Percentiles rank a stretch among this genome's conserved stretches.
These are phyloP conservation scores for Synodontis membranacea DNA, from an alignment of 2,113 vertebrate genomes.

Conservation along the genomic window DNA sequence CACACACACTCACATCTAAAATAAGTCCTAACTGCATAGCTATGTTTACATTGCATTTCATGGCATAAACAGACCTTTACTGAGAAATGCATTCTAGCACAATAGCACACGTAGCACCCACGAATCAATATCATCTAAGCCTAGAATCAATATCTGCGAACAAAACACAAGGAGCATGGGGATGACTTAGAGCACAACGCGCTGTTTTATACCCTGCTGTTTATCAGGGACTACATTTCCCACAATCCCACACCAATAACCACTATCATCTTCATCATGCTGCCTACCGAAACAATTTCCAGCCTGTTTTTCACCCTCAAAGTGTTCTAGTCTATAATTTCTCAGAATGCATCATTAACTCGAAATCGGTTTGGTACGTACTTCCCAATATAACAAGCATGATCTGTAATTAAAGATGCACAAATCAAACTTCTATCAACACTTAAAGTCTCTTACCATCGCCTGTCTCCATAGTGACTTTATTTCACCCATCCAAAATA, in stretches of 20 bases:
- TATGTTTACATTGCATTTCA: not conserved
- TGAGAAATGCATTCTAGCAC: conserved; percentile 18
- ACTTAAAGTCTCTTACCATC: conserved; percentile 54
- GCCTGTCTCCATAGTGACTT: conserved; percentile 52
- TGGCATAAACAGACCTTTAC: conserved; percentile 5
- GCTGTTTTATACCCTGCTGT: conserved; percentile 15
- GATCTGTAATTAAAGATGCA: not conserved
- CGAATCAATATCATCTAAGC: conserved; percentile 17
- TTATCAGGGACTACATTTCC: conserved; percentile 43
- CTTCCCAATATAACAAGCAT: not conserved
- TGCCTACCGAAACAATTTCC: not conserved
- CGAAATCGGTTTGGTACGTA: not conserved
- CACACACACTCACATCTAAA: not conserved
- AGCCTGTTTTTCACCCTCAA: not conserved
- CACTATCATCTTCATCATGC: not conserved
- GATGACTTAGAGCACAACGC: conserved; percentile 16
- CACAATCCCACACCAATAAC: conserved; percentile 44
- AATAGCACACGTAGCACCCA: conserved; percentile 13
- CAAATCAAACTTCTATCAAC: not conserved
- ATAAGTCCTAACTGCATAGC: not conserved
- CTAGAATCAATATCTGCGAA: conserved; percentile 29
- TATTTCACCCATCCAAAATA: conserved; percentile 43
- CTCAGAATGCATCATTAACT: not conserved
- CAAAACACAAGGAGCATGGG: not conserved
- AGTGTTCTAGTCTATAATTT: conserved; percentile 1